Percentiles rank a stretch among this genome's conserved stretches.
Evolutionary conservation across 92 coral and sea anemone genomes (phyloP).

Genomic region (Porites cylindrica): DNA sequence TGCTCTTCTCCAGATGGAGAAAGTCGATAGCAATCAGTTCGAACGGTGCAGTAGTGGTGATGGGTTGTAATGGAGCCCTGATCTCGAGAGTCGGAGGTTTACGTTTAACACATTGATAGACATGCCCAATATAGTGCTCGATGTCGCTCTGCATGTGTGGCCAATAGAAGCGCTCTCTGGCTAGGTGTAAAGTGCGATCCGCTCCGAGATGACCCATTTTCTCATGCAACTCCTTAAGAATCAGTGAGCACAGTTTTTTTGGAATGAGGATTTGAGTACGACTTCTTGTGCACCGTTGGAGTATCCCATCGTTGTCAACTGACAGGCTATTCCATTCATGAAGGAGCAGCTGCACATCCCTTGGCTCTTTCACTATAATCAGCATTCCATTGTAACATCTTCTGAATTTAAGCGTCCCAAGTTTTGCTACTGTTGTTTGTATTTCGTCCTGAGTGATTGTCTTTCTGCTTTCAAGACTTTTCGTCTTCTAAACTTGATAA

Average conservation of each 20-base stretch:
- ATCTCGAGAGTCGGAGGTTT: background rate
- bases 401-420: no score
- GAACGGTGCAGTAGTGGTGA: conserved; percentile 7
- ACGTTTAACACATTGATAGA: conserved; percentile 9
- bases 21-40: conserved; percentile 25
- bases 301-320: conserved; percentile 62
- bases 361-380: background rate
- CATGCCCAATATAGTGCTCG: conserved; percentile 6
- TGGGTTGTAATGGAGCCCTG: conserved; percentile 16
- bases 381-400: no score
- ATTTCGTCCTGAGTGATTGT: no score
- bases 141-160: conserved; percentile 65
- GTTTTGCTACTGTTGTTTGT: no score
- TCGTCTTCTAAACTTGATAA: no score
- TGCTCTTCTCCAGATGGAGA: conserved; percentile 12
- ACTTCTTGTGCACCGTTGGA: no score
- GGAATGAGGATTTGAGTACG: conserved; percentile 62
- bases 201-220: conserved; percentile 71
- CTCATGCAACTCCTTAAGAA: conserved; percentile 57
- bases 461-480: no score
- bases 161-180: conserved; percentile 71
- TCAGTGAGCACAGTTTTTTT: conserved; percentile 29
- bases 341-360: conserved; percentile 45
- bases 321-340: conserved; percentile 71
- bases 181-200: conserved; percentile 37